A percentile compares a stretch with the other conserved stretches of the same genome.
These are phyloP conservation scores for Perccottus glenii DNA, from an alignment of 2,113 vertebrate genomes.

Conservation along the genomic window DNA sequence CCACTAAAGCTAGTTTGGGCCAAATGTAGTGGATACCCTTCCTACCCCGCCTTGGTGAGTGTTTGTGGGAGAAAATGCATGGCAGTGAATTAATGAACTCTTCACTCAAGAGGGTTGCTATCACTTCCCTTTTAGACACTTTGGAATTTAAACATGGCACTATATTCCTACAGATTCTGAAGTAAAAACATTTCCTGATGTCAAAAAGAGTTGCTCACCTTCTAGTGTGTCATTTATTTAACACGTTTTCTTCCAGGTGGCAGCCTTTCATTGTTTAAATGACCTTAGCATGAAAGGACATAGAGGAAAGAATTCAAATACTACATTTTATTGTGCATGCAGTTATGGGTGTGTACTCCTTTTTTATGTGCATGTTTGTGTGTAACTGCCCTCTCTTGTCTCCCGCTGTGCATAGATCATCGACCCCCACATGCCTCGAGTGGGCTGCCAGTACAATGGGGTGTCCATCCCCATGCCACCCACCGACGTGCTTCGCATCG, in stretches of 20 bases:
- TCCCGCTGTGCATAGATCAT: constrained; percentile 83
- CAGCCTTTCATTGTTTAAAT: constrained; percentile 49
- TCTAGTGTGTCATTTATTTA: background rate
- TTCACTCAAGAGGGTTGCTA: background rate
- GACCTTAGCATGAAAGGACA: constrained; percentile 36
- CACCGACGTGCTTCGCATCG: constrained; percentile 91
- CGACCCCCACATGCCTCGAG: constrained; percentile 96
- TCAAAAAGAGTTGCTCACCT: background rate
- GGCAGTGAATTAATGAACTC: constrained; percentile 23
- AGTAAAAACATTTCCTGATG: background rate
- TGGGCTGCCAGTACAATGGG: constrained; percentile 95
- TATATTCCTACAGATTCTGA: background rate
- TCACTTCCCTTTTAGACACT: constrained; percentile 17
- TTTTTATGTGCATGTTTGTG: background rate
- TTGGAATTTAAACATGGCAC: constrained; percentile 18
- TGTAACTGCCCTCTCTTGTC: constrained; percentile 2
- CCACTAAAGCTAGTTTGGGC: constrained; percentile 98
- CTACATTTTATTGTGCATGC: background rate
- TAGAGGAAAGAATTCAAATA: constrained; percentile 1
- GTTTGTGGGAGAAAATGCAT: constrained; percentile 42
- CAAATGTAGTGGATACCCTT: constrained; percentile 99
- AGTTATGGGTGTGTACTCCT: background rate
- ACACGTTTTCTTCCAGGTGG: constrained; percentile 57
- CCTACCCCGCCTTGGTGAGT: constrained; percentile 98
- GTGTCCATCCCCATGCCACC: constrained; percentile 95